phyloP scores from a whole-genome alignment of 1,140 invertebrate species.

The Listronotus oregonensis region DNA sequence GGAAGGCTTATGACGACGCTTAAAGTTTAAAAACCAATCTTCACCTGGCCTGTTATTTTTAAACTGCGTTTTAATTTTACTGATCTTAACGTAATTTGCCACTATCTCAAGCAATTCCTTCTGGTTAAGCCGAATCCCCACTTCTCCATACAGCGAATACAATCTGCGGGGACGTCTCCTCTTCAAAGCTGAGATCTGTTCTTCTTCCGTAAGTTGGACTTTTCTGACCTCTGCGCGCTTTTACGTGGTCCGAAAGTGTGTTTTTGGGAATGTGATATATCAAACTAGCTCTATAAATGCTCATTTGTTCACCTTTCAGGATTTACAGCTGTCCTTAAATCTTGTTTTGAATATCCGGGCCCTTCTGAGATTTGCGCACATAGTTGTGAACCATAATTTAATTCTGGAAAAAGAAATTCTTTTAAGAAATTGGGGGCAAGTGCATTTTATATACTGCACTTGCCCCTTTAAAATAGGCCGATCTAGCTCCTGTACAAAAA shows the following conservation, averaged over 20 bases:
- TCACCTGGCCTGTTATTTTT: too few species aligned
- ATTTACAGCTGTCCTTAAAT: neutral
- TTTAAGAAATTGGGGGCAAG: too few species aligned
- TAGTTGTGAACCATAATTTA: neutral
- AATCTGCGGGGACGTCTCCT: conserved; percentile 42
- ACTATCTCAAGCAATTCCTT: too few species aligned
- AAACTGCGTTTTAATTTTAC: too few species aligned
- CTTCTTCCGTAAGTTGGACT: conserved; percentile 1
- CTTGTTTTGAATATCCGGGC: neutral
- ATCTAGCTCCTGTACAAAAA: too few species aligned
- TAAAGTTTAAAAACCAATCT: too few species aligned
- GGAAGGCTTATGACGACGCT: too few species aligned
- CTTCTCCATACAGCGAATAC: conserved; percentile 45
- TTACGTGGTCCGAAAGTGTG: neutral
- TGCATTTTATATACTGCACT: too few species aligned
- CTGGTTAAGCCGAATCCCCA: conserved; percentile 48
- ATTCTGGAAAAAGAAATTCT: too few species aligned
- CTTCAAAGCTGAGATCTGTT: neutral
- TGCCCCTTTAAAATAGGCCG: too few species aligned
- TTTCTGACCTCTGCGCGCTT: conserved; percentile 4
- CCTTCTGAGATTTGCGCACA: neutral
- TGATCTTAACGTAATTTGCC: too few species aligned
- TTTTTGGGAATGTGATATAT: conserved; percentile 5
- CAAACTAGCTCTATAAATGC: neutral
- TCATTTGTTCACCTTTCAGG: neutral